phyloP scores from a whole-genome alignment of 2,888 invertebrate species.

The Rhaphigaster nebulosa region DNA sequence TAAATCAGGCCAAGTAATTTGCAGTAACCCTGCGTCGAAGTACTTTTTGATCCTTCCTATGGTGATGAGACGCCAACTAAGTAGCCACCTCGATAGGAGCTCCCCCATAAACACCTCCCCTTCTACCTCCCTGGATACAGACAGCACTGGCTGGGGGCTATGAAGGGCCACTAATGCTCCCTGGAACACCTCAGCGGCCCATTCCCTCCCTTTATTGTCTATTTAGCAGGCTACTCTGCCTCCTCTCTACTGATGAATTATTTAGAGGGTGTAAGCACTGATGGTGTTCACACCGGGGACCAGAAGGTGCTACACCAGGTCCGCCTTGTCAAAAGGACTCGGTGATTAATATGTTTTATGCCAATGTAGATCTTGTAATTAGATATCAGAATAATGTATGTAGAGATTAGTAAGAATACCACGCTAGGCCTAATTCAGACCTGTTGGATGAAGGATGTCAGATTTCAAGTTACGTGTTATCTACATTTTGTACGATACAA shows the following conservation, averaged over 20 bases:
- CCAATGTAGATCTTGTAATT: not conserved
- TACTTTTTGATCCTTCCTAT: not conserved
- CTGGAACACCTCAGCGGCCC: slow-evolving; percentile 15
- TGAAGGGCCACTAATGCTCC: slow-evolving; percentile 17
- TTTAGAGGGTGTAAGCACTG: slow-evolving; percentile 33
- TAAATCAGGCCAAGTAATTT: not conserved
- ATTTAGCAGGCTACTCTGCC: slow-evolving; percentile 28
- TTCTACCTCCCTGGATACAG: not conserved
- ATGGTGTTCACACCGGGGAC: not conserved
- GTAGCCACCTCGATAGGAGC: not conserved
- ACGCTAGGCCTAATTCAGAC: not conserved
- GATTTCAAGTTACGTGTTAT: not conserved
- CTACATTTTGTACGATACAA: not conserved
- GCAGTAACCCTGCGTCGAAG: not conserved
- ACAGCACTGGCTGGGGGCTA: not conserved
- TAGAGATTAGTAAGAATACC: not conserved
- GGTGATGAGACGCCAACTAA: not conserved
- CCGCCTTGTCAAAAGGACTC: not conserved
- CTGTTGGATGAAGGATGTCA: not conserved
- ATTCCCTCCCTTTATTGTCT: slow-evolving; percentile 24
- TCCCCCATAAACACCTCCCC: not conserved
- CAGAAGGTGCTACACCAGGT: not conserved
- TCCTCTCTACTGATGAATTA: slow-evolving; percentile 6
- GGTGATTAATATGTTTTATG: not conserved
- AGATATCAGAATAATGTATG: not conserved